phyloP scores from a whole-genome alignment of 2,113 vertebrate species.

The Strix uralensis region DNA sequence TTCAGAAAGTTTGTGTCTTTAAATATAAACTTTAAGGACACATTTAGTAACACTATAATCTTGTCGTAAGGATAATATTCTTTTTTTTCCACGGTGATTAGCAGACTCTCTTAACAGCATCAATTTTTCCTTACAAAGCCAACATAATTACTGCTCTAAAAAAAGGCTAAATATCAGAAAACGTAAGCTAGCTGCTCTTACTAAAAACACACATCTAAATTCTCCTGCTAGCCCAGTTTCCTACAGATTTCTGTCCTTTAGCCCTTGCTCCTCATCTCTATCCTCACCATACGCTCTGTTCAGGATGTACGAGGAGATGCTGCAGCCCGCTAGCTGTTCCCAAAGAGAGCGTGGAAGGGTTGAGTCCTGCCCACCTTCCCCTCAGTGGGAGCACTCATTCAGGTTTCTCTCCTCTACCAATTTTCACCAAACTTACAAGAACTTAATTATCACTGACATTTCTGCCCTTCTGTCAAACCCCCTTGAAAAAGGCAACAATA shows the following conservation, averaged over 20 bases:
- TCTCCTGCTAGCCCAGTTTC: not conserved
- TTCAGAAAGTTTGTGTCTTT: not conserved
- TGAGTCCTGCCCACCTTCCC: not conserved
- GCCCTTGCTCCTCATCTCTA: conserved; percentile 17
- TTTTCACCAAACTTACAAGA: conserved; percentile 6
- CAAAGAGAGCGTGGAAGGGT: not conserved
- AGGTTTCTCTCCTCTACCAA: not conserved
- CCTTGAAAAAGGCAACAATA: not conserved
- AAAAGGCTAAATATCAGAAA: not conserved
- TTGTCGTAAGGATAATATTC: not conserved
- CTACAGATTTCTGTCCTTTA: conserved; percentile 31
- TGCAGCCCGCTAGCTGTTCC: conserved; percentile 28
- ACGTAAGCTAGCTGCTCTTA: not conserved
- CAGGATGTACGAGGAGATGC: not conserved
- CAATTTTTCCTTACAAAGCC: not conserved
- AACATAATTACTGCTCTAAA: not conserved
- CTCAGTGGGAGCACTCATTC: not conserved
- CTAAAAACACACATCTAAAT: not conserved
- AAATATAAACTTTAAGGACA: not conserved
- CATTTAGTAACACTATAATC: not conserved
- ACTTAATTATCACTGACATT: not conserved
- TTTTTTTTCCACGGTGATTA: not conserved
- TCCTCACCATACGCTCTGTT: not conserved
- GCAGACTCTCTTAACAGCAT: not conserved
- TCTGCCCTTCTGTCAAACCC: not conserved